Conservation (phyloP, 2,888 invertebrate genomes). For the Leistus spinibarbis region DNA sequence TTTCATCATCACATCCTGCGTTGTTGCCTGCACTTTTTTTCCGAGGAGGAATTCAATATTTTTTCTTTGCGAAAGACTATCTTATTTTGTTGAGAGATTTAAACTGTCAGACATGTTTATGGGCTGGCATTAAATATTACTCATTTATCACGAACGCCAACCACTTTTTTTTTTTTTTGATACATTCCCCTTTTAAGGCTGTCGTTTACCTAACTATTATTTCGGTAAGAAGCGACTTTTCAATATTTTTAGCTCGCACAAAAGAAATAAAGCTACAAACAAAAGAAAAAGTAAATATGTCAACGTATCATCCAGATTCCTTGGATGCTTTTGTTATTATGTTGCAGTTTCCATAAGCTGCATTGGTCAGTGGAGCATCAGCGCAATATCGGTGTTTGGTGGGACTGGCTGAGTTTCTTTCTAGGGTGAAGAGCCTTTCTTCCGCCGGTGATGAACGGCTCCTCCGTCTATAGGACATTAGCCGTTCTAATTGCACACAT, state of each 20-base stretch:
- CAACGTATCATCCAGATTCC: too few relatives aligned
- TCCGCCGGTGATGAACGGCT: conserved; percentile 29
- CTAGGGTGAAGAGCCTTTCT: conserved; percentile 27
- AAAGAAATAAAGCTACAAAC: too few relatives aligned
- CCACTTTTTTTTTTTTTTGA: too few relatives aligned
- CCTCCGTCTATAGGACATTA: conserved; percentile 36
- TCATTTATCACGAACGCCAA: not conserved
- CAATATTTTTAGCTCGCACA: too few relatives aligned
- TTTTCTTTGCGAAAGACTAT: not conserved
- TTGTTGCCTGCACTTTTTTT: not conserved
- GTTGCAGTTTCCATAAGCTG: too few relatives aligned
- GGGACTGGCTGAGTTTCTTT: conserved; percentile 10
- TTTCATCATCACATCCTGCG: not conserved
- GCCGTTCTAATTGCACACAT: conserved; percentile 37
- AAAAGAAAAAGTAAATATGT: too few relatives aligned
- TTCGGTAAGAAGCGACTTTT: too few relatives aligned
- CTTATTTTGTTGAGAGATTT: not conserved
- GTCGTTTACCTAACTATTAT: too few relatives aligned
- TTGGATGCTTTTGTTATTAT: too few relatives aligned
- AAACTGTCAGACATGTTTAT: not conserved
- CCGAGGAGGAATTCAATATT: not conserved
- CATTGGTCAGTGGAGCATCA: too few relatives aligned
- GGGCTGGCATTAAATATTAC: not conserved
- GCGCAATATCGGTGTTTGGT: too few relatives aligned
- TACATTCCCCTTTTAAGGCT: too few relatives aligned